These are phyloP conservation scores for Martes martes DNA, from an alignment of 2,113 vertebrate species.

Conservation along the genomic window DNA sequence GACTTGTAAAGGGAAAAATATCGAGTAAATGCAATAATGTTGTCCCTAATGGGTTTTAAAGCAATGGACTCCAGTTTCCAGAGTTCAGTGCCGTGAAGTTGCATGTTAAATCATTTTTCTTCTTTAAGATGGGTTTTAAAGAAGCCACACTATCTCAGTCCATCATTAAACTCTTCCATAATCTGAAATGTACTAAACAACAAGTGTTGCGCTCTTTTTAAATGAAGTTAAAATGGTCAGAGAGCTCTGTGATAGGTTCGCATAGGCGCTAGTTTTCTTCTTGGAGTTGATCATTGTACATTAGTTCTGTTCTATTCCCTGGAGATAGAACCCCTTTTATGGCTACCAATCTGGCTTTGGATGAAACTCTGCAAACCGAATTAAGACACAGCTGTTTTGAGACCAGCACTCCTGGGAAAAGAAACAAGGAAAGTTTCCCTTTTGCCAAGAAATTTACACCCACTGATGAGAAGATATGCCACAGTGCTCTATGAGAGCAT, in stretches of 20 bases:
- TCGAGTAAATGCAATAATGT: background rate
- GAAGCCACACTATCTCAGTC: background rate
- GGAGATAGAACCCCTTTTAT: background rate
- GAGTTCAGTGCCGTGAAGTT: conserved; percentile 13
- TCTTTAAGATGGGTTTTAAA: background rate
- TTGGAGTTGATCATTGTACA: background rate
- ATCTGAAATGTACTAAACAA: background rate
- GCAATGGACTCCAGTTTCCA: conserved; percentile 14
- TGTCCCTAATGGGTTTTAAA: conserved; percentile 15
- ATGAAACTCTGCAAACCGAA: conserved; percentile 19
- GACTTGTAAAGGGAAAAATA: background rate
- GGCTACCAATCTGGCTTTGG: background rate
- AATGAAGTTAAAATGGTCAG: background rate
- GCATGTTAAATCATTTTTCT: background rate
- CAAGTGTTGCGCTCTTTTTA: background rate
- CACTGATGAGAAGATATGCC: background rate
- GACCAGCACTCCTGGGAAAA: background rate
- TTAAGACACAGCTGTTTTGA: conserved; percentile 24
- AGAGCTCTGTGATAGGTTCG: background rate
- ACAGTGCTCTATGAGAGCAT: background rate
- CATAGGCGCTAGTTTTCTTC: background rate
- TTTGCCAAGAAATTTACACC: background rate
- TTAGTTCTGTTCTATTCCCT: background rate
- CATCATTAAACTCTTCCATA: background rate
- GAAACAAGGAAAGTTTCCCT: background rate